Conservation (phyloP, 2,888 invertebrate species). For the Globia sparganii region DNA sequence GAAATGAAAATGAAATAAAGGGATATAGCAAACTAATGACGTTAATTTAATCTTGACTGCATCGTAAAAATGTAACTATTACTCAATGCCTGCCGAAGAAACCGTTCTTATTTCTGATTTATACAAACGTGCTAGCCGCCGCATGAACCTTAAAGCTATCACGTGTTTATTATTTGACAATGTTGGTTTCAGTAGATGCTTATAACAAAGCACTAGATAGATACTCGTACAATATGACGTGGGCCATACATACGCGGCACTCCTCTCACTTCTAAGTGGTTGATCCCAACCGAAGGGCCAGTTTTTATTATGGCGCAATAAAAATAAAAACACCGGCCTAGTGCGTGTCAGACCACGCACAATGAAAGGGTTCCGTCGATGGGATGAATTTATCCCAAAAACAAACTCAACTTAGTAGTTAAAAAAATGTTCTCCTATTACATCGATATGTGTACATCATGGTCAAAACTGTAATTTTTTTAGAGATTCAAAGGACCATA, state of each 20-base stretch:
- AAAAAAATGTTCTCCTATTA: background rate
- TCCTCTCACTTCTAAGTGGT: slow-evolving; percentile 12
- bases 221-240: slow-evolving; percentile 8
- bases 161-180: slow-evolving; percentile 16
- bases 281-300: slow-evolving; percentile 28
- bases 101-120: background rate
- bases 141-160: background rate
- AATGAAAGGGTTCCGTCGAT: background rate
- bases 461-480: background rate
- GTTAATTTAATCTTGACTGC: background rate
- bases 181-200: background rate
- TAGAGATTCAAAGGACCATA: background rate
- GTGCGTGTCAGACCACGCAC: background rate
- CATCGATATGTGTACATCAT: background rate
- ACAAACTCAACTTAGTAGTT: background rate
- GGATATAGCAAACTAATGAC: background rate
- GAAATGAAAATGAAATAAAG: slow-evolving; percentile 3
- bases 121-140: background rate
- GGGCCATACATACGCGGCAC: slow-evolving; percentile 13
- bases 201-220: background rate
- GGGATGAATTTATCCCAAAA: background rate
- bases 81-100: background rate
- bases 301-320: slow-evolving; percentile 34
- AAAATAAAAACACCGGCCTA: background rate
- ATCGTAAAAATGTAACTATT: background rate